Evolutionary conservation across 2,888 invertebrate species (phyloP).

Genomic region (Hirtodrosophila trivittata): DNA sequence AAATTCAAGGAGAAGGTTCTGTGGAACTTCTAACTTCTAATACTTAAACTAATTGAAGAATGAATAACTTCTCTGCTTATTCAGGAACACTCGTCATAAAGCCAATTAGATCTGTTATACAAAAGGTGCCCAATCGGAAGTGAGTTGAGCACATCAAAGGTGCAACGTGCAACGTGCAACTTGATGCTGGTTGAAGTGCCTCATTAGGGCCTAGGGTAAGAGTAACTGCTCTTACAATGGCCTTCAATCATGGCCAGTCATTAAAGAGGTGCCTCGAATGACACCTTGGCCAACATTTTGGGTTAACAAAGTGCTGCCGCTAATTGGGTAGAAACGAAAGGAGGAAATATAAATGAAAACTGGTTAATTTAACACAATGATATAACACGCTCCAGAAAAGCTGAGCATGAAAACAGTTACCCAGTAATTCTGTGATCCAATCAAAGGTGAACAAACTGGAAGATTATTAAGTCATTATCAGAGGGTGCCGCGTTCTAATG

Average conservation of each 20-base stretch:
- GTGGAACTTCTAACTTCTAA: no score
- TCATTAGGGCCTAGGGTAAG: slow-evolving; percentile 27
- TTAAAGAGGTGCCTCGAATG: slow-evolving; percentile 70
- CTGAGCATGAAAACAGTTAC: slow-evolving; percentile 34
- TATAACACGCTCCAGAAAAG: slow-evolving; percentile 43
- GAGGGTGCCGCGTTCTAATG: slow-evolving; percentile 47
- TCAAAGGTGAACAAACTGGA: slow-evolving; percentile 21
- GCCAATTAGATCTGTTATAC: slow-evolving; percentile 22
- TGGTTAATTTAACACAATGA: slow-evolving; percentile 73
- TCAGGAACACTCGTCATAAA: no score
- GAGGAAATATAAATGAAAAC: slow-evolving; percentile 41
- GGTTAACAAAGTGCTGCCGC: slow-evolving; percentile 45
- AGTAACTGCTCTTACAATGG: slow-evolving; percentile 25
- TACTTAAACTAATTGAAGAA: no score
- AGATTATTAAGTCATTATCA: slow-evolving; percentile 62
- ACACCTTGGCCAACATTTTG: slow-evolving; percentile 54
- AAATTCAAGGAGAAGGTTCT: no score
- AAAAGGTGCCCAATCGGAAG: slow-evolving; percentile 58
- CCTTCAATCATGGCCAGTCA: slow-evolving; percentile 63
- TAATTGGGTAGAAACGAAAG: slow-evolving; percentile 45
- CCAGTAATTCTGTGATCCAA: no score
- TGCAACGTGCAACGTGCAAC: slow-evolving; percentile 5
- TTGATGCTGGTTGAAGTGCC: not conserved
- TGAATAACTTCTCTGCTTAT: no score
- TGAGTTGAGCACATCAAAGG: slow-evolving; percentile 38